Evolutionary conservation across 2,888 invertebrate genomes (phyloP), one percentile per base, ranked within the genome.

Genomic region (Oeneis ivallda): DNA sequence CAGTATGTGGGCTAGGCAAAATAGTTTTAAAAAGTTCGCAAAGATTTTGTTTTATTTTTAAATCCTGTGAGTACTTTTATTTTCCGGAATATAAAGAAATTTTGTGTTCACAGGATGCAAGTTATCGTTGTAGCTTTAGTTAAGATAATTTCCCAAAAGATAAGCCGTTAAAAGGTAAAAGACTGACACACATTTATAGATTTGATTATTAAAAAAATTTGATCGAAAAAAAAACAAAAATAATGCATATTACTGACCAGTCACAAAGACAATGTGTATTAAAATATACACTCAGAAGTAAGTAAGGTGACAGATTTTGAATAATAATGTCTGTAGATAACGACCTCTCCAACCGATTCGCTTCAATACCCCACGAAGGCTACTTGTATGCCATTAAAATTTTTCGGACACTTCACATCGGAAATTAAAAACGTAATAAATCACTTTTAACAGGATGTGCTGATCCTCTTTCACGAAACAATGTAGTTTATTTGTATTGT

Each of bases 321-420:
- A 69, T 72, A 68, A 69, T 49, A 68, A 72, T 70, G 63, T 64
- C 68, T 68, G 70, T 32, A 57, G 57, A 68, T 64, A 62, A 66
- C 66, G 68, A 68, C 68, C 68, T 63, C 68, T 60, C 41, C 66
- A 64, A 64, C 37, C 56, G 50, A 64, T 39, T 57, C 53, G 57
- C 50, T 62, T 66, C 49, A 65, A 65, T 56, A 63, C 41, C 54
- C 56, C 49, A 32, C 45, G 66, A 61, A 66, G 68, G 66, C 61
- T 60, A 63, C 58, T 57, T 58, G 17, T 53, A 50, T 32, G 59
- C 54, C 66, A 69, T 69, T 66, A 69, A 69, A 69, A 66, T 66
- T 66, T 66, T 69, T 69, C 68, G 62, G 63, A 66, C 66, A 62
- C 53, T 53, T 41, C 64, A 43, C 60, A 58, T 66, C 66, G 68